Base-by-base conservation (phyloP, 2,888 invertebrate species). In the Bhutanitis thaidina region DNA sequence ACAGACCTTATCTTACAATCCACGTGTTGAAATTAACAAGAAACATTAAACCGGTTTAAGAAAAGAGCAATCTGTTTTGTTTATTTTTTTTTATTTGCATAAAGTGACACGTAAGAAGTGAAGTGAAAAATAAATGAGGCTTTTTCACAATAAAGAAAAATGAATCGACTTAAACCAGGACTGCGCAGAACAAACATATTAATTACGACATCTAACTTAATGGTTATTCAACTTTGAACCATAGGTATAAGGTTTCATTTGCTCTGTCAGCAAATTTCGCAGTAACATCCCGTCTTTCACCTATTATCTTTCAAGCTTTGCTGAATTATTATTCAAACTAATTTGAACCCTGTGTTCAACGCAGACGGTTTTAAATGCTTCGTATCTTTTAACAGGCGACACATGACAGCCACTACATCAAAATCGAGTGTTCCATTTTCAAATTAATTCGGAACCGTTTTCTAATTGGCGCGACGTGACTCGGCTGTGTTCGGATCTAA, bases 401-500 rank as follows among this genome's bases (percentile, higher is more conserved):
- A 69, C 69, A 71, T 75, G 84, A 82, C 84, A 47, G 39, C 52
- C 46, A 47, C 46, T 88, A 85, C 80, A 84, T 89, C 88, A 89
- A 85, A 83, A 81, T 87, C 80, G 84, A 88, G 87, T 80, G 85
- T 81, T 84, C 85, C 76, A 80, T 86, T 87, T 88, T 86, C 80
- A 77, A 87, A 86, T 87, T 85, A 86, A 86, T 85, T 83, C 77
- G 65, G 78, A 71, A 73, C 75, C 73, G 80, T 81, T 82, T 84
- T 83, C 85, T 89, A 88, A 89, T 89, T 89, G 88, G 86, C 72
- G 86, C 73, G 74, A 85, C 88, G 87, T 86, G 85, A 84, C 83
- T 82, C 72, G 71, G 61, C 69, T 74, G 62, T 71, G 78, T 64
- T 71, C 63, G 58, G 62, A 60, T 79, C 76, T 82, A 83, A 85